A percentile compares a stretch with the other conserved stretches of the same genome.
Conservation (phyloP, 2,888 invertebrate species). For the Eupithecia centaureata region DNA sequence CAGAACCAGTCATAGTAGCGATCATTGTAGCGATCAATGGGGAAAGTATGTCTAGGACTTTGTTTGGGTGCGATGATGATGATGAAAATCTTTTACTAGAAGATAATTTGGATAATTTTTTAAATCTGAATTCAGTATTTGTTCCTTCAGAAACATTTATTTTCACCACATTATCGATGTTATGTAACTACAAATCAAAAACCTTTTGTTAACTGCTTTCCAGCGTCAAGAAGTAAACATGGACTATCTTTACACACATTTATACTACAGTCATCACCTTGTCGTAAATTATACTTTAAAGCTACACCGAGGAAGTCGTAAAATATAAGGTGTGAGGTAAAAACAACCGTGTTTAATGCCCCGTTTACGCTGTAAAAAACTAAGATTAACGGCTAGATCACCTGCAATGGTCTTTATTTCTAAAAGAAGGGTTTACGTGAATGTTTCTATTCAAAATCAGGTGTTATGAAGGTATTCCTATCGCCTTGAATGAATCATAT, state of each 20-base stretch:
- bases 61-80: no score
- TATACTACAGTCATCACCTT: slow-evolving; percentile 2
- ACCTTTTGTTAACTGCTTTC: slow-evolving; percentile 8
- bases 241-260: not conserved
- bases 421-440: not conserved
- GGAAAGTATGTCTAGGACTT: no score
- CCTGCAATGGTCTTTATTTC: not conserved
- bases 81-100: not conserved
- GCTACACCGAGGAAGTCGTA: slow-evolving; percentile 15
- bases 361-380: slow-evolving; percentile 15
- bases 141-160: not conserved
- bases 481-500: no score
- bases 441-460: no score
- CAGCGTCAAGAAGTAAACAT: slow-evolving; percentile 13
- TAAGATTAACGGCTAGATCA: not conserved
- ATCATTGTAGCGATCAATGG: no score
- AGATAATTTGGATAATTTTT: no score
- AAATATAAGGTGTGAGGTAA: slow-evolving; percentile 20
- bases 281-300: slow-evolving; percentile 27
- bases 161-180: not conserved
- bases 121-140: not conserved
- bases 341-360: slow-evolving; percentile 11
- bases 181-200: not conserved
- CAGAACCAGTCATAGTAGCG: no score
- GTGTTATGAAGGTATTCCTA: no score